Evolutionary conservation across 2,888 invertebrate species (phyloP).

Genomic region (Limnephilus marmoratus): DNA sequence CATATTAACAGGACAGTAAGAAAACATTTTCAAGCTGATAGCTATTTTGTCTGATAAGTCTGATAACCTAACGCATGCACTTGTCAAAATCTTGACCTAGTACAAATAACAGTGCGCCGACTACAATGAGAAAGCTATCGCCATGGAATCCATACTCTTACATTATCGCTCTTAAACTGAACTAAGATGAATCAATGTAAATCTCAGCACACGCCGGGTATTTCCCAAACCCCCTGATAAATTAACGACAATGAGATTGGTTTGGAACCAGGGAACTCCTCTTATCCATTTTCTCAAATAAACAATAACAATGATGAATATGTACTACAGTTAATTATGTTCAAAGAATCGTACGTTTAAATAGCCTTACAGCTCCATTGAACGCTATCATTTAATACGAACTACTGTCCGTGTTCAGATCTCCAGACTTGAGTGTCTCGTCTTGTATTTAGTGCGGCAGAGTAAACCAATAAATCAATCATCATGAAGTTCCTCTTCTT

Average conservation of each 20-base stretch:
- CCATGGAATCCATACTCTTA: too few relatives aligned
- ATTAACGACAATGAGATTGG: background rate
- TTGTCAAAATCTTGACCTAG: too few relatives aligned
- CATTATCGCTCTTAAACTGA: too few relatives aligned
- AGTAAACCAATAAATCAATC: background rate
- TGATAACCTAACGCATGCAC: too few relatives aligned
- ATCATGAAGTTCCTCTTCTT: slow-evolving; percentile 44
- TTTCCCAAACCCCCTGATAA: background rate
- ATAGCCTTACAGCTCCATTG: background rate
- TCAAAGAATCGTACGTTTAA: background rate
- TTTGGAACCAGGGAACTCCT: background rate
- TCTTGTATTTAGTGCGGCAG: background rate
- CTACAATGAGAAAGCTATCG: too few relatives aligned
- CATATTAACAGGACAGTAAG: too few relatives aligned
- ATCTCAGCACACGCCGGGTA: too few relatives aligned
- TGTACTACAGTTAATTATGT: background rate
- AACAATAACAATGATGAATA: background rate
- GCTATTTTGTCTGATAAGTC: too few relatives aligned
- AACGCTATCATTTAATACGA: background rate
- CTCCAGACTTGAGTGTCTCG: background rate
- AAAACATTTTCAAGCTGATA: too few relatives aligned
- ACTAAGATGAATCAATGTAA: too few relatives aligned
- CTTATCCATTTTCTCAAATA: background rate
- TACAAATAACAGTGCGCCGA: too few relatives aligned
- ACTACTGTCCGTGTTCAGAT: background rate